These are phyloP conservation scores for Cliona cf. orientalis DNA, from an alignment of 37 sponge, comb jelly and placozoan genomes.

Conservation along the genomic window DNA sequence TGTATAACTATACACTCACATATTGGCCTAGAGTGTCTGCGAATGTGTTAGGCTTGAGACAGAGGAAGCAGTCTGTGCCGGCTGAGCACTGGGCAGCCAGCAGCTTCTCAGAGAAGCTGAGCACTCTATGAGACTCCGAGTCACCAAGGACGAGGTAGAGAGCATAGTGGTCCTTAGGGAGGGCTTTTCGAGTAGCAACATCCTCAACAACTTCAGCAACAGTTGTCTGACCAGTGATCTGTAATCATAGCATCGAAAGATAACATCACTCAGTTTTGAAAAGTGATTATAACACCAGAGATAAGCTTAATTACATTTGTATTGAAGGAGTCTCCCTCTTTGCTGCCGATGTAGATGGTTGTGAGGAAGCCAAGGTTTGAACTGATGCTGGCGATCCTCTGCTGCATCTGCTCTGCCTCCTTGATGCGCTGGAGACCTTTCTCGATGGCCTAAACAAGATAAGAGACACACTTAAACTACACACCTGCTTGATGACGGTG, in stretches of 20 bases:
- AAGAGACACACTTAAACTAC: not conserved
- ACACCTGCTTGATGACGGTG: not conserved
- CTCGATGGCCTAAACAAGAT: constrained; percentile 34
- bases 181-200: constrained; percentile 42
- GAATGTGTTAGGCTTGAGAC: constrained; percentile 71
- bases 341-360: constrained; percentile 56
- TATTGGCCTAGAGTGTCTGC: constrained; percentile 40
- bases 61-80: constrained; percentile 58
- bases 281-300: not conserved
- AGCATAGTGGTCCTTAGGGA: constrained; percentile 64
- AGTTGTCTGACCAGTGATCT: constrained; percentile 53
- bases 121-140: constrained; percentile 56
- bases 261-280: not conserved
- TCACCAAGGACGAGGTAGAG: constrained; percentile 80
- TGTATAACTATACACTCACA: no score
- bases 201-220: constrained; percentile 61
- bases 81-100: constrained; percentile 53
- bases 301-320: constrained; percentile 47
- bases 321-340: constrained; percentile 45
- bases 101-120: constrained; percentile 62
- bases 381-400: constrained; percentile 6
- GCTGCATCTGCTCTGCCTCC: constrained; percentile 47
- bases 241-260: not conserved
- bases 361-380: constrained; percentile 57
- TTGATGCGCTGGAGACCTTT: constrained; percentile 41